These are phyloP conservation scores for Proterorhinus semilunaris DNA, from an alignment of 2,113 vertebrate genomes.

Conservation along the genomic window DNA sequence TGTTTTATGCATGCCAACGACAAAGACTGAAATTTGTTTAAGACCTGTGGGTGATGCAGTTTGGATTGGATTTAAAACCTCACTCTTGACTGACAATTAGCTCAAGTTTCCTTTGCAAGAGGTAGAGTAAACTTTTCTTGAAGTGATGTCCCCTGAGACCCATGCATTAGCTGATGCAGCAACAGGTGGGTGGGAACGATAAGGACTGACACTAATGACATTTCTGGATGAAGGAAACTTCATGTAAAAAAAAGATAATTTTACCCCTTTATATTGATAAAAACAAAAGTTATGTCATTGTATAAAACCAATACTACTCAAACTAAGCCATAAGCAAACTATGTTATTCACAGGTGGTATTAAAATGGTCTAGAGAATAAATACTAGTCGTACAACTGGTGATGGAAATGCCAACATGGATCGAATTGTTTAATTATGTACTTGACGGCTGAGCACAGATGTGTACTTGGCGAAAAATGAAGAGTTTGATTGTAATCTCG, in stretches of 20 bases:
- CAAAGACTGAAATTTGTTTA: constrained; percentile 39
- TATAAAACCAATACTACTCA: too few relatives aligned
- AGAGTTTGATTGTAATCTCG: constrained; percentile 59
- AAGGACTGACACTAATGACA: constrained; percentile 20
- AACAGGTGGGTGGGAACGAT: constrained; percentile 61
- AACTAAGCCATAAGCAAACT: background rate
- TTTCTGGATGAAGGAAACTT: constrained; percentile 17
- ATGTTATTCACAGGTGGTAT: background rate
- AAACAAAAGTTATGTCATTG: too few relatives aligned
- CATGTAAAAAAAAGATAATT: background rate
- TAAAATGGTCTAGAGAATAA: background rate
- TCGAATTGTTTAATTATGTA: constrained; percentile 37
- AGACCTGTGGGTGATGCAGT: constrained; percentile 43
- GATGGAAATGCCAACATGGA: constrained; percentile 32
- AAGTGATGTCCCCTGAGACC: constrained; percentile 50
- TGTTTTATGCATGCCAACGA: background rate
- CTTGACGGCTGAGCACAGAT: constrained; percentile 59
- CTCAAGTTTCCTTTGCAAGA: constrained; percentile 49
- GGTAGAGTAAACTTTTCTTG: constrained; percentile 53
- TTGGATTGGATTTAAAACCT: constrained; percentile 34
- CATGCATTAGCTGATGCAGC: constrained; percentile 34
- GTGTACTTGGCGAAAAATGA: constrained; percentile 44
- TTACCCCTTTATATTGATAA: background rate
- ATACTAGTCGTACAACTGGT: background rate
- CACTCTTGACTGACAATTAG: constrained; percentile 53